These are phyloP conservation scores for Octopus sinensis DNA, from an alignment of 1,140 invertebrate species.

Conservation along the genomic window DNA sequence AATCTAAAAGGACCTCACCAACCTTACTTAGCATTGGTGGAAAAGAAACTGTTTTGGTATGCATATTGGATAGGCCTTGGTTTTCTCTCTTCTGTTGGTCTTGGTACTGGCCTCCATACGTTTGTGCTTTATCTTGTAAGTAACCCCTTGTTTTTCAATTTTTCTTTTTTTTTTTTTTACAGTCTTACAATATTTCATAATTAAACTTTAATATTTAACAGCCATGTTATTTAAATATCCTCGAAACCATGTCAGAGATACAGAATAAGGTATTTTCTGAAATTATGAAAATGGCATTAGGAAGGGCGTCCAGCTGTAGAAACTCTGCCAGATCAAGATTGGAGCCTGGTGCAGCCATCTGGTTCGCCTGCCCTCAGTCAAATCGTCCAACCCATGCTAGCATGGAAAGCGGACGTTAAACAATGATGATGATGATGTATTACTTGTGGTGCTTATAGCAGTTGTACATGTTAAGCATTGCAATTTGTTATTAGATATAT, in stretches of 20 bases:
- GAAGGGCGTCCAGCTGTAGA: not conserved
- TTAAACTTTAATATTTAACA: not conserved
- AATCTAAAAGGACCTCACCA: slow-evolving; percentile 65
- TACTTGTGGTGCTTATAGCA: too few relatives aligned
- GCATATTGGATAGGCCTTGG: slow-evolving; percentile 93
- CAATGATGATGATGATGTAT: too few relatives aligned
- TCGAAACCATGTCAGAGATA: too few relatives aligned
- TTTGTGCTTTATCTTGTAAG: slow-evolving; percentile 95
- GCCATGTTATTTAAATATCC: not conserved
- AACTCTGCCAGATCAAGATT: not conserved
- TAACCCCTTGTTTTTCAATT: slow-evolving; percentile 58
- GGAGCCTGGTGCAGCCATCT: not conserved
- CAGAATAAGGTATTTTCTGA: not conserved
- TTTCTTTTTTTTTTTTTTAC: not conserved
- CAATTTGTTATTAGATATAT: too few relatives aligned
- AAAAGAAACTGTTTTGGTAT: slow-evolving; percentile 69
- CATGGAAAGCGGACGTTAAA: too few relatives aligned
- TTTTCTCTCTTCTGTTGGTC: slow-evolving; percentile 91
- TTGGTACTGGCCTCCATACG: slow-evolving; percentile 97
- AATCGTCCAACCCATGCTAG: too few relatives aligned
- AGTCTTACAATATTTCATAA: not conserved
- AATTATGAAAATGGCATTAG: not conserved
- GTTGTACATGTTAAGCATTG: too few relatives aligned
- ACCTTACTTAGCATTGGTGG: slow-evolving; percentile 54
- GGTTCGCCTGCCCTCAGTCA: too few relatives aligned